Evolutionary conservation across 2,888 invertebrate genomes (phyloP).

Genomic region (Drosophila neotestacea): DNA sequence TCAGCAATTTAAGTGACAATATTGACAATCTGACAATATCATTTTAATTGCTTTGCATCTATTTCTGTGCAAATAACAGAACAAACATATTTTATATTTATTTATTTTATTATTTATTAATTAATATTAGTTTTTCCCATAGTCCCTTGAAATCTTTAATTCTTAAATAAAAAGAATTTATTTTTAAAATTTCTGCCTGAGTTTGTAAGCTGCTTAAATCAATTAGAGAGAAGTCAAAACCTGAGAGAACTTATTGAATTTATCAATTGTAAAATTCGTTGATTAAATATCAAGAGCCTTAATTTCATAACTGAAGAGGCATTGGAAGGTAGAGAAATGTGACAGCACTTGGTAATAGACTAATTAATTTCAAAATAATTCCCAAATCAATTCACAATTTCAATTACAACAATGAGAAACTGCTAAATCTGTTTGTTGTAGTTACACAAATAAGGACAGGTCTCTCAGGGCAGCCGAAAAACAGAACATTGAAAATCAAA

Average conservation of each 20-base stretch:
- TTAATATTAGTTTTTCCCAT: not conserved
- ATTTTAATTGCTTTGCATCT: constrained; percentile 27
- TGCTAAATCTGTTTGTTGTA: constrained; percentile 8
- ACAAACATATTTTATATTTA: no score
- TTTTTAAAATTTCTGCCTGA: not conserved
- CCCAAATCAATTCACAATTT: constrained; percentile 15
- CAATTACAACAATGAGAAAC: constrained; percentile 9
- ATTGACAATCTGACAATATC: constrained; percentile 15
- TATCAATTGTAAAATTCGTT: not conserved
- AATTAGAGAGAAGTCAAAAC: constrained; percentile 22
- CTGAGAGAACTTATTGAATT: not conserved
- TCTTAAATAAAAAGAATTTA: not conserved
- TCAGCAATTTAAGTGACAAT: constrained; percentile 6
- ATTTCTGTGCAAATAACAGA: not conserved
- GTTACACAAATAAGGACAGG: constrained; percentile 2
- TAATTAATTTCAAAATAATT: constrained; percentile 35
- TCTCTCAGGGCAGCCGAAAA: constrained; percentile 2
- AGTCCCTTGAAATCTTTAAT: not conserved
- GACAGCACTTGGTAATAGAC: not conserved
- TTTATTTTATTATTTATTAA: no score
- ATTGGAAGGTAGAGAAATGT: not conserved
- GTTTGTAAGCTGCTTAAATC: constrained; percentile 27
- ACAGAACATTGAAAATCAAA: not conserved
- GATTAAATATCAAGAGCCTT: constrained; percentile 14
- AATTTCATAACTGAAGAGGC: not conserved